phyloP scores from a whole-genome alignment of 2,888 invertebrate genomes.

The Palloptera scutellata region DNA sequence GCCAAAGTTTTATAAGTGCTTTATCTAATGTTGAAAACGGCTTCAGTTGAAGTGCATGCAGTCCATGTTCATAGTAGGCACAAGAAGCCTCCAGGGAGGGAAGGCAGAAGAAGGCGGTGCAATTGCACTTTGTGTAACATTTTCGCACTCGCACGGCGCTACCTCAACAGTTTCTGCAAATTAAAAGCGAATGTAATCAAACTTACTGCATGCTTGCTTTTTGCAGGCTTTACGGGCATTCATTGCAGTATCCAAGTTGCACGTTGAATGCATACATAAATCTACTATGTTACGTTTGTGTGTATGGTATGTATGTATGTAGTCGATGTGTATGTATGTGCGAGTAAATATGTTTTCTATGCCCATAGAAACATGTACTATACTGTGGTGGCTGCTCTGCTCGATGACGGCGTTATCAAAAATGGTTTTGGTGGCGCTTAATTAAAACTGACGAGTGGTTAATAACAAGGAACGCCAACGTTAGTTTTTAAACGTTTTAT shows the following conservation, averaged over 20 bases:
- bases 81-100: not conserved
- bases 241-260: not conserved
- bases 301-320: not conserved
- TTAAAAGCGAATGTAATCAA: slow-evolving; percentile 26
- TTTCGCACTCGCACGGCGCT: no score
- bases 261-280: no score
- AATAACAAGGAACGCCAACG: slow-evolving; percentile 45
- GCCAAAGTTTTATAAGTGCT: slow-evolving; percentile 36
- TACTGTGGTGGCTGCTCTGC: slow-evolving; percentile 14
- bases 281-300: no score
- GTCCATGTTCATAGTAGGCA: not conserved
- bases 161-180: not conserved
- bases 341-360: slow-evolving; percentile 12
- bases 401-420: slow-evolving; percentile 35
- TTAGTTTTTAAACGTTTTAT: slow-evolving; percentile 23
- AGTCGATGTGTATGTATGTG: slow-evolving; percentile 7
- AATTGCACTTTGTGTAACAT: no score
- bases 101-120: no score
- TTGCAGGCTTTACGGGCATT: not conserved
- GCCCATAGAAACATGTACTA: slow-evolving; percentile 9
- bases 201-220: not conserved
- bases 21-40: slow-evolving; percentile 24
- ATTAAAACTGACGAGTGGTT: slow-evolving; percentile 52
- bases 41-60: not conserved
- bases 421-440: slow-evolving; percentile 43